These are phyloP conservation scores for Eumerus sabulonum DNA, from an alignment of 2,888 invertebrate species.

Conservation along the genomic window DNA sequence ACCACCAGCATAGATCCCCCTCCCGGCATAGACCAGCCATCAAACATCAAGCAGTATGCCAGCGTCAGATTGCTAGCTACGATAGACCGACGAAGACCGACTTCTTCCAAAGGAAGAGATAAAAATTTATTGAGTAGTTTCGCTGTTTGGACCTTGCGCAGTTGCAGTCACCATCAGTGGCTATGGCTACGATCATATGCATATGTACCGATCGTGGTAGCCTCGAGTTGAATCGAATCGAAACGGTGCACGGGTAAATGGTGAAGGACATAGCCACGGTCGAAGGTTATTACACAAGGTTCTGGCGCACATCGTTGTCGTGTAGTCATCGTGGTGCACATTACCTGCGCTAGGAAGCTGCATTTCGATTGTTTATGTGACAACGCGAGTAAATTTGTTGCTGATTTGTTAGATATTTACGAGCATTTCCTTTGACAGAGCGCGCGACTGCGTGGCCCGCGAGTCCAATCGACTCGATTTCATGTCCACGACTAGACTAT, in stretches of 20 bases:
- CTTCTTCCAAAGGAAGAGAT: conserved; percentile 46
- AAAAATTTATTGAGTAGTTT: conserved; percentile 59
- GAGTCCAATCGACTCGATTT: background rate
- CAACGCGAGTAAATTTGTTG: conserved; percentile 64
- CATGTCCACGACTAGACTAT: too few relatives aligned
- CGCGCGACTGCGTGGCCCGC: background rate
- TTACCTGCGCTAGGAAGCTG: conserved; percentile 29
- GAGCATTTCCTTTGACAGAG: conserved; percentile 33
- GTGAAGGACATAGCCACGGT: conserved; percentile 60
- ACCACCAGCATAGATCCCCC: conserved; percentile 25
- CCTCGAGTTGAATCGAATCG: background rate
- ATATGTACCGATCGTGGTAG: conserved; percentile 9
- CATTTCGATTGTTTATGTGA: conserved; percentile 61
- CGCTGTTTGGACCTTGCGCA: conserved; percentile 42
- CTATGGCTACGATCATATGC: conserved; percentile 42
- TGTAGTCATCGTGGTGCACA: background rate
- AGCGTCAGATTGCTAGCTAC: conserved; percentile 45
- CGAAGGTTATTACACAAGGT: conserved; percentile 48
- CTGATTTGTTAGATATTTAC: conserved; percentile 65
- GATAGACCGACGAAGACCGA: conserved; percentile 34
- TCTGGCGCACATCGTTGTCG: conserved; percentile 2
- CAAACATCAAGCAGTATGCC: background rate
- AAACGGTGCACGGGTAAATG: conserved; percentile 8
- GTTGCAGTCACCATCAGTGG: conserved; percentile 23
- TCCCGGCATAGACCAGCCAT: conserved; percentile 20